Base-by-base conservation (phyloP, 2,797 vertebrate species). In the Spea hammondii region DNA sequence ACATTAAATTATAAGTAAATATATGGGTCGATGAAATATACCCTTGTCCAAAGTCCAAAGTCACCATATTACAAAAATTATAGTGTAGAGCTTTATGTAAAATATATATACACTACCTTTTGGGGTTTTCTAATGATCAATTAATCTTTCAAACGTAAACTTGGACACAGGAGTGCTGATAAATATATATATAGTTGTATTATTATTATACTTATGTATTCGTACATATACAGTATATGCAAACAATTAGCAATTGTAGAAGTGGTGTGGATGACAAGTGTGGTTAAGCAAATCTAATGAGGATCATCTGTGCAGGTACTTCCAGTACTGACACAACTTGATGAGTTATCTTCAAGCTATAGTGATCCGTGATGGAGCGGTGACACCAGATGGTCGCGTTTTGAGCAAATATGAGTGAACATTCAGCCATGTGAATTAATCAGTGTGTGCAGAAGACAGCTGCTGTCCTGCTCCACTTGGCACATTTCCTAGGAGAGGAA, bases 361-460 rank as follows among this genome's bases (percentile, higher is more conserved):
- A 65, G 14, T 45, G 47, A 78, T 71, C 51, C 4, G 62, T 49
- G 48, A 45, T 55, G 14, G 54, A 57, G 45, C n/a, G 44, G 44
- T 65, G 49, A 65, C 70, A 78, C 77, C 77, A 78, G 77, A 69
- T 78, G 77, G 51, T 62, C 51, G 32, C 64, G 67, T 62, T 44
- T 4, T 72, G 46, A 59, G 59, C 17, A 8, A 59, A 72, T 65
- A 51, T 78, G 69, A 32, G 14, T 78, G 62, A 78, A 78, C 11
- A 78, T 64, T 46, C 69, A 77, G 48, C 49, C 75, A 71, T 57
- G 8, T 13, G 60, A 78, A 57, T 53, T 5, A 67, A 78, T 59
- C 51, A 72, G 51, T 50, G 71, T 32, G 32, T 49, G 51, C 51
- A 32, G 32, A 32, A 71, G 49, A 55, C 68, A 72, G 50, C 69